Base-by-base conservation (phyloP, 2,888 invertebrate genomes). In the Dicycla oo region DNA sequence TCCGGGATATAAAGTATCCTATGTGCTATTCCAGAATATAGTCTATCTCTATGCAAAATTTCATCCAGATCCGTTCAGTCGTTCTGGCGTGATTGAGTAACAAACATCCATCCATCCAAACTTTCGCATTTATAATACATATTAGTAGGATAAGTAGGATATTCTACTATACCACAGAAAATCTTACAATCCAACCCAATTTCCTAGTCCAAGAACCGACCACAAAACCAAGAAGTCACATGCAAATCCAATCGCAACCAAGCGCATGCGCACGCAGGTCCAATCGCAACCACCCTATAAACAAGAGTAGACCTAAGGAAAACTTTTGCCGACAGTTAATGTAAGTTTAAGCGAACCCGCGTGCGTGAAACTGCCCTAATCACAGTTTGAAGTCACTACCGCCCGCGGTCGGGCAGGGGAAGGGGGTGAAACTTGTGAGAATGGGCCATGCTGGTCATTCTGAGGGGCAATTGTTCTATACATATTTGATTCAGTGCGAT, bases 321-420 rank as follows among this genome's bases (percentile, higher is more conserved):
- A 82, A 79, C 82, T 81, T 74, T 79, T 69, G 51, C 82, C 74
- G 70, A 71, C 81, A 81, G 70, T 79, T 85, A 76, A 85, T 85
- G 84, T 72, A 85, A 85, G 81, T 85, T 85, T 85, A 85, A 85
- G 71, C 64, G 74, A 40, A 63, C 73, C 69, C 69, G 72, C 73
- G 84, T 85, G 84, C 78, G 78, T 85, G 84, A 53, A 78, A 85
- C 85, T 73, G 80, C 81, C 81, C 81, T 85, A 85, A 85, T 85
- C 84, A 83, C 86, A 78, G 84, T 85, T 85, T 85, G 72, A 85
- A 78, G 69, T 75, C 82, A 30, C 81, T 49, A 56, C 67, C 69
- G 68, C 15, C 56, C 47, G 69, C 45, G 77, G 73, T 73, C 75
- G 56, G 63, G 34, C 49, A 47, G 56, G 30, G 34, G 23, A 18